Evolutionary conservation across 2,113 vertebrate species (phyloP), one percentile per base, ranked within the genome.

Genomic region (Oryzias woworae): DNA sequence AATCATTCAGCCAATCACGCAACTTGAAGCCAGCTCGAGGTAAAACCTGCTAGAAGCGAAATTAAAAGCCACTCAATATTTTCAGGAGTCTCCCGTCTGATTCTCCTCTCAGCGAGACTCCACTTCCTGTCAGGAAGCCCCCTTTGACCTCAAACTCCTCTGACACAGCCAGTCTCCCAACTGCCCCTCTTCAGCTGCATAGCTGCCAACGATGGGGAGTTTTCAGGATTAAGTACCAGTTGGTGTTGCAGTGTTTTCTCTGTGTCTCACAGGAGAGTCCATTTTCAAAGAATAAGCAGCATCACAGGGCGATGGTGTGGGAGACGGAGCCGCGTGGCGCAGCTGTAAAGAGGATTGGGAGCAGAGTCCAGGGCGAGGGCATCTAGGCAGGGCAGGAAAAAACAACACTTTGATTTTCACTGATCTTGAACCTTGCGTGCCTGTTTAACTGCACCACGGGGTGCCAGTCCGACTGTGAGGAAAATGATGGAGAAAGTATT

Each of bases 211-310:
- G 91, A 92, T 92, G 90, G 94, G 94, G 93, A 93, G 92, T 88
- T 92, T 87, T 75, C 85, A 91, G 93, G 93, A 94, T 95, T 95
- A 96, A 98, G 96, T 96, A 93, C 92, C 94, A 95, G 94, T 96
- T 96, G 95, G 94, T 96, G 93, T 95, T 96, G 92, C 89, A 88
- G 91, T 97, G 95, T 96, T 97, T 96, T 95, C 87, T 91, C 93
- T 93, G 90, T 87, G 82, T 93, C 93, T 94, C 95, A 85, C 91
- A 82, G 92, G 95, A 95, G 93, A 91, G 90, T 91, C 90, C 84
- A 82, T 91, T 80, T 94, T 95, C 93, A 95, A 95, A 94, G 94
- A 92, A 93, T 88, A 83, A 89, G 69, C 93, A 93, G 92, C 89
- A 12, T 90, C 85, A 85, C 14, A 45, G 73, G 86, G 89, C 69